Base-by-base conservation (phyloP, 1,140 invertebrate genomes). In the Drosophila bifasciata region DNA sequence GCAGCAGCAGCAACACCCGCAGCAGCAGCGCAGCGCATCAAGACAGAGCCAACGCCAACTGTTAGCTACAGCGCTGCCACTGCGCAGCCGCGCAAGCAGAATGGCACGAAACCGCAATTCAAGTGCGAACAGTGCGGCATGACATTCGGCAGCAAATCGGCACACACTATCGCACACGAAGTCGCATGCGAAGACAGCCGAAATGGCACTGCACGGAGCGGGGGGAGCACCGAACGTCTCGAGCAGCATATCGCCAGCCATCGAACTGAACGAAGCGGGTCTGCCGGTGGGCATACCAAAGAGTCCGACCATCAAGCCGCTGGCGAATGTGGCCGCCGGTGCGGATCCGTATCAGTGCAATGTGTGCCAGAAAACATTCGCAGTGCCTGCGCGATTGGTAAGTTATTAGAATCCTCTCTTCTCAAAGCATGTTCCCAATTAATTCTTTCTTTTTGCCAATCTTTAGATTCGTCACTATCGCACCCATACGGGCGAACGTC, bases 311-410 rank as follows among this genome's bases (percentile, higher is more conserved):
- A 89, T 90, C 7, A 89, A 76, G 78, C 91, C 78, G 71, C 88
- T 79, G 90, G 56, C 91, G 21, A 90, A 92, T 52, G 89, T 88
- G 7, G 89, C 88, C 7, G 75, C 92, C 40, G 92, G 92, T 15
- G 92, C 92, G 39, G 96, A 97, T 92, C 96, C 96, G 5, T 97
- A 97, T 92, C 94, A 95, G 41, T 99, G 97, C 92, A 96, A 97
- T 89, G 96, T 97, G 59, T 99, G 97, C 92, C 94, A 95, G 59
- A 98, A 98, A 91, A 97, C 96, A 0, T 98, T 98, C 91, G 96
- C 96, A 3, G 97, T 98, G 15, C 97, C 96, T 3, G 97, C 97
- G n/a, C 92, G 97, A 45, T 92, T 99, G 53, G 97, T 96, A 61
- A 90, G 90, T 88, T 15, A 6, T 6, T 1, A 19, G 16, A 36